Conservation (phyloP, 2,888 invertebrate genomes). For the Buathra laborator region DNA sequence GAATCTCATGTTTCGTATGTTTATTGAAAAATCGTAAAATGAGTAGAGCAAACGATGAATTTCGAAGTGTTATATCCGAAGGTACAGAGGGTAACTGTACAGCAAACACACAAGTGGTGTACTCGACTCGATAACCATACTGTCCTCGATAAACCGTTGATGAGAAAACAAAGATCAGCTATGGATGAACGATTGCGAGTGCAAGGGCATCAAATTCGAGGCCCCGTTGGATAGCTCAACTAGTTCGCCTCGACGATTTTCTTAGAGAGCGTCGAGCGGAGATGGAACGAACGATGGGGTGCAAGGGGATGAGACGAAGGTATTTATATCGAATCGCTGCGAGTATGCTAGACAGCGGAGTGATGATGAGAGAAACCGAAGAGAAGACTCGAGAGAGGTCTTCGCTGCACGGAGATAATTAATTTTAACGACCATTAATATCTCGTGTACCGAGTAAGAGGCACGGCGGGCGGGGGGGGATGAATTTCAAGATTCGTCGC, state of each 20-base stretch:
- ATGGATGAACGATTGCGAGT: slow-evolving; percentile 30
- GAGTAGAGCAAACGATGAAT: slow-evolving; percentile 24
- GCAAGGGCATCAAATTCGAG: slow-evolving; percentile 58
- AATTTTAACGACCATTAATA: slow-evolving; percentile 67
- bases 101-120: slow-evolving; percentile 1
- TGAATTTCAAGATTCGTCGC: slow-evolving; percentile 38
- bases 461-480: not conserved
- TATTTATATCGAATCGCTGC: slow-evolving; percentile 37
- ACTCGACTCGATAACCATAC: slow-evolving; percentile 24
- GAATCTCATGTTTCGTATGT: not conserved
- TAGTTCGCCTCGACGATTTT: slow-evolving; percentile 42
- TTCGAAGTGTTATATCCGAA: slow-evolving; percentile 2
- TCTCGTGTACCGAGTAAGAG: slow-evolving; percentile 42
- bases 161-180: slow-evolving; percentile 33
- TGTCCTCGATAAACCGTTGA: slow-evolving; percentile 15
- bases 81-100: slow-evolving; percentile 1
- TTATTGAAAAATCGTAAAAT: slow-evolving; percentile 14
- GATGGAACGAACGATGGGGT: slow-evolving; percentile 4
- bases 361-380: slow-evolving; percentile 24
- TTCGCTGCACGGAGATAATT: slow-evolving; percentile 53
- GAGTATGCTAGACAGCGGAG: not conserved
- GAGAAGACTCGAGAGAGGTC: slow-evolving; percentile 7
- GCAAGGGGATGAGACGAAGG: slow-evolving; percentile 27
- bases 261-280: not conserved
- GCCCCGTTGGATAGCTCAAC: slow-evolving; percentile 4